Percentiles rank a stretch among this genome's conserved stretches.
Evolutionary conservation across 2,888 invertebrate genomes (phyloP).

Genomic region (Eilema griseolum): DNA sequence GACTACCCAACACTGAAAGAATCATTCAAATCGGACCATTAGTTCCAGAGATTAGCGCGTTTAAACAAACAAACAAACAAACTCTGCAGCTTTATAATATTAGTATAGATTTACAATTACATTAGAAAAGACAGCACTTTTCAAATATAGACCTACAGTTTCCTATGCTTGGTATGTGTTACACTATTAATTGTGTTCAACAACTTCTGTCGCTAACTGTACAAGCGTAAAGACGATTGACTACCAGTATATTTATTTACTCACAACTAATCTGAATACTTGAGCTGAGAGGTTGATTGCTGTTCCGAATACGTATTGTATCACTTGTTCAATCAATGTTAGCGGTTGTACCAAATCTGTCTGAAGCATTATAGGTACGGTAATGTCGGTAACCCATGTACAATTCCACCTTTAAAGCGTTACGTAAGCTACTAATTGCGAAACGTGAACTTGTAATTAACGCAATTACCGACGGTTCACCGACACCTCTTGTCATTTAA

Average conservation of each 20-base stretch:
- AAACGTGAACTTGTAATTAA: constrained; percentile 53
- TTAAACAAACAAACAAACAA: too few species aligned
- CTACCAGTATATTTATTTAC: neutral
- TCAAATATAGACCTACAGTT: too few species aligned
- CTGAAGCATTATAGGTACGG: constrained; percentile 3
- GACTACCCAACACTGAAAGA: too few species aligned
- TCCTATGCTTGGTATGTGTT: too few species aligned
- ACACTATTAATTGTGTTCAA: too few species aligned
- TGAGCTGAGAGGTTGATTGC: neutral
- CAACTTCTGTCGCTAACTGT: neutral
- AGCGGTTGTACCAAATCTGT: constrained; percentile 15
- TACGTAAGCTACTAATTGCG: constrained; percentile 44
- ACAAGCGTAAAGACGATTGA: neutral
- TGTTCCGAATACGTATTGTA: constrained; percentile 5
- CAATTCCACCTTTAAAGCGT: constrained; percentile 34
- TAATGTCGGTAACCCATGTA: constrained; percentile 23
- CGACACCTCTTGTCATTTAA: constrained; percentile 21
- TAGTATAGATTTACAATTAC: too few species aligned
- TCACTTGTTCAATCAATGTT: constrained; percentile 15
- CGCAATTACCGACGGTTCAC: constrained; percentile 38
- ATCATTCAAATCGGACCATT: too few species aligned
- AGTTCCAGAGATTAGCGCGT: too few species aligned
- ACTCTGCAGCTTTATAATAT: too few species aligned
- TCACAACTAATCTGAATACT: constrained; percentile 1
- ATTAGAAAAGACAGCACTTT: too few species aligned